Conservation (phyloP, 2,113 vertebrate species). For the Triplophysa dalaica region DNA sequence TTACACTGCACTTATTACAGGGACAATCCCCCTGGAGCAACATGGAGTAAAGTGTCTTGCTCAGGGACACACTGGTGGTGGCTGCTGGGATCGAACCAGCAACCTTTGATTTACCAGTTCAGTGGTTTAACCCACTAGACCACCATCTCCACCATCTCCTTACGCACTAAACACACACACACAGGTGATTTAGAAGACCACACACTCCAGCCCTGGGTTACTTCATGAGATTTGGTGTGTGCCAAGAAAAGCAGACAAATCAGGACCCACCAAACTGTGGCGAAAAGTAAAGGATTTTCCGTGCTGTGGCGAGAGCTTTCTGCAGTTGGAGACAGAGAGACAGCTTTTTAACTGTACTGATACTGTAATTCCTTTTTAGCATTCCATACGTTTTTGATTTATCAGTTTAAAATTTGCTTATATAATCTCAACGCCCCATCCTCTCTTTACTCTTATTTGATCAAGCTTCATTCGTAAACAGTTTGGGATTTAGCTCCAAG, state of each 20-base stretch:
- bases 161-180: slow-evolving; percentile 6
- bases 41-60: no score
- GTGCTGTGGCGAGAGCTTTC: not conserved
- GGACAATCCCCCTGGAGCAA: no score
- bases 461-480: not conserved
- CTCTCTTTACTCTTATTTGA: not conserved
- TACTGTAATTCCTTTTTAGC: not conserved
- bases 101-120: no score
- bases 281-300: slow-evolving; percentile 30
- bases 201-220: slow-evolving; percentile 27
- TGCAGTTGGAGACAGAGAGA: not conserved
- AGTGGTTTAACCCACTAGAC: no score
- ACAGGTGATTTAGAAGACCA: slow-evolving; percentile 31
- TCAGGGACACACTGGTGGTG: no score
- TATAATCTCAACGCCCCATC: not conserved
- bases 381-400: not conserved
- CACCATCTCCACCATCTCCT: no score
- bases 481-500: not conserved
- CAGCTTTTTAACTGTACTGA: not conserved
- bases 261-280: slow-evolving; percentile 28
- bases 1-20: no score
- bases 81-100: no score
- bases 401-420: slow-evolving; percentile 1
- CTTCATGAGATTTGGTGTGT: slow-evolving; percentile 35
- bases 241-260: slow-evolving; percentile 47